Percentiles rank a stretch among this genome's conserved stretches.
These are phyloP conservation scores for Lamprotornis superbus DNA, from an alignment of 2,113 vertebrate species.

Conservation along the genomic window DNA sequence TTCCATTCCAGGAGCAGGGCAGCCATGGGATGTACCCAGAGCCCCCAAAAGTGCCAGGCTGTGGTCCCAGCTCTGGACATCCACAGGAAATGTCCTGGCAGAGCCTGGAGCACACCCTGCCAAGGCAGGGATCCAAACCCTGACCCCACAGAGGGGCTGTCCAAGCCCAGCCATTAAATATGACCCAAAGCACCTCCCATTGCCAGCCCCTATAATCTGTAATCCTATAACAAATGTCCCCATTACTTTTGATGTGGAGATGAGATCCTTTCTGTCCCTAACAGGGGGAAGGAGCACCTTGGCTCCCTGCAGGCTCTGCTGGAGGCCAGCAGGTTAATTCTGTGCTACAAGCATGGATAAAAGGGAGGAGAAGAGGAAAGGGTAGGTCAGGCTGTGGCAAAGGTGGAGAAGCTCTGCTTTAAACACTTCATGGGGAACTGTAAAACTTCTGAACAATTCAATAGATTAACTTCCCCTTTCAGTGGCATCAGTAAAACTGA, in stretches of 20 bases:
- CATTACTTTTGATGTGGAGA: background rate
- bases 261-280: background rate
- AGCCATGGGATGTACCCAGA: fast-evolving
- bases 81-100: background rate
- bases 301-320: background rate
- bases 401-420: constrained; percentile 31
- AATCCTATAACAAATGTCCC: background rate
- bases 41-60: background rate
- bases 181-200: background rate
- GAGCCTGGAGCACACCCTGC: no score
- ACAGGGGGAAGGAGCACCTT: background rate
- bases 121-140: background rate
- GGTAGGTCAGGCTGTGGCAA: background rate
- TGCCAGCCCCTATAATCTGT: background rate
- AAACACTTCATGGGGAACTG: constrained; percentile 51
- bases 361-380: background rate
- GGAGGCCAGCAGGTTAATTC: background rate
- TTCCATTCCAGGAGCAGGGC: background rate
- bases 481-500: constrained; percentile 61
- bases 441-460: constrained; percentile 58
- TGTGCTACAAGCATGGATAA: background rate
- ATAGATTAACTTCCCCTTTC: constrained; percentile 46
- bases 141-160: background rate
- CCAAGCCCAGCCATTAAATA: background rate
- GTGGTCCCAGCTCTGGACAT: fast-evolving